Evolutionary conservation across 2,113 vertebrate genomes (phyloP).

Genomic region (Axis porcinus): DNA sequence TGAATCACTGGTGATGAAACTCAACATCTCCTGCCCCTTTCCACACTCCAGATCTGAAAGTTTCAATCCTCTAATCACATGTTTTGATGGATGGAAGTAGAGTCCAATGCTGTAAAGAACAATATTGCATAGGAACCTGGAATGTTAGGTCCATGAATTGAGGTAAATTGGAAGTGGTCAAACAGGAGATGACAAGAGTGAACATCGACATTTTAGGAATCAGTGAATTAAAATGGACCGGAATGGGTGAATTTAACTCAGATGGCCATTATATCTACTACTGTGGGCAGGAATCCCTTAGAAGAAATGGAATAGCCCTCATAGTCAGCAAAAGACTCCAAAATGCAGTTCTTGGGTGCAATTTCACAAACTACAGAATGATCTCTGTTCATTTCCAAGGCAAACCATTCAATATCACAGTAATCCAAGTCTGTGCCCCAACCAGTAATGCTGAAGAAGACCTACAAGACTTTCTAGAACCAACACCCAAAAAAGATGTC

Average conservation of each 20-base stretch:
- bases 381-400: not conserved
- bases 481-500: not conserved
- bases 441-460: not conserved
- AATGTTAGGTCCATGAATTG: not conserved
- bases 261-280: not conserved
- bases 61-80: not conserved
- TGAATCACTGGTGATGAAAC: not conserved
- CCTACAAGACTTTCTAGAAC: not conserved
- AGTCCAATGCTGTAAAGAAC: not conserved
- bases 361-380: not conserved
- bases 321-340: not conserved
- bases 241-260: not conserved
- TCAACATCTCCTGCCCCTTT: not conserved
- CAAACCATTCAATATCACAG: not conserved
- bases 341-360: not conserved
- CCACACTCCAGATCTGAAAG: not conserved
- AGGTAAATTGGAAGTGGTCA: not conserved
- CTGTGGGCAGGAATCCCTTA: not conserved
- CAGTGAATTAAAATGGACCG: not conserved
- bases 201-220: not conserved
- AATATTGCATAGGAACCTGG: not conserved
- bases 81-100: not conserved
- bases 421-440: not conserved
- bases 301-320: not conserved
- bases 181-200: not conserved